Conservation (phyloP, 2,888 invertebrate species). For the Carpatolechia fugitivella region DNA sequence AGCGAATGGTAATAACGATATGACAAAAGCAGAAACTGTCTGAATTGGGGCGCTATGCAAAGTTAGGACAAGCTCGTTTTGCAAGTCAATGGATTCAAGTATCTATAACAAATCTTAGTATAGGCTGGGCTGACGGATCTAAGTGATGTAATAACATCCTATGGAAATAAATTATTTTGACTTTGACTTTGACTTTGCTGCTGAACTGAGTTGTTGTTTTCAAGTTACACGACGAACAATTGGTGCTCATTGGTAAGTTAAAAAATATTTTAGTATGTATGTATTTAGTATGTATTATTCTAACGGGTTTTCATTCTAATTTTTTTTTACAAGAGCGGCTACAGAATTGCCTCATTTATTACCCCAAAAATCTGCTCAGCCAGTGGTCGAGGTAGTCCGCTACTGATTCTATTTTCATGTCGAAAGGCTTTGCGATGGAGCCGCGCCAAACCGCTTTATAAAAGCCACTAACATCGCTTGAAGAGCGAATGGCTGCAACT, state of each 20-base stretch:
- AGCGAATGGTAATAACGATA: conserved; percentile 9
- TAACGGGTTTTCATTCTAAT: too few species aligned
- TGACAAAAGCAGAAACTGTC: conserved; percentile 12
- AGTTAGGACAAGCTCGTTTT: conserved; percentile 34
- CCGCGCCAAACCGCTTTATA: conserved; percentile 13
- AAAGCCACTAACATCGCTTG: conserved; percentile 16
- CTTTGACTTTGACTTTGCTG: too few species aligned
- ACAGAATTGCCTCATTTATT: conserved; percentile 34
- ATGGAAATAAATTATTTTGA: too few species aligned
- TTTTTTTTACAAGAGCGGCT: too few species aligned
- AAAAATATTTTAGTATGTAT: too few species aligned
- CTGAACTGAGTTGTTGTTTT: too few species aligned
- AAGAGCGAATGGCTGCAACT: conserved; percentile 14
- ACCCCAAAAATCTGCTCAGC: conserved; percentile 38
- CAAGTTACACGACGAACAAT: too few species aligned
- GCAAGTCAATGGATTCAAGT: conserved; percentile 40
- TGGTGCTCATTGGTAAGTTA: too few species aligned
- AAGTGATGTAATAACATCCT: too few species aligned
- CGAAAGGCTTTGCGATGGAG: conserved; percentile 22
- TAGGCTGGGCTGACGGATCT: too few species aligned
- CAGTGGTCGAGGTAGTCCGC: conserved; percentile 19
- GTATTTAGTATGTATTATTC: too few species aligned
- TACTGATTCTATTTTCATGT: conserved; percentile 32
- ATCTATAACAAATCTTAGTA: conserved; percentile 10
- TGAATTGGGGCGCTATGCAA: conserved; percentile 30